phyloP scores from a whole-genome alignment of 2,888 invertebrate species.

The Halictus ligatus region DNA sequence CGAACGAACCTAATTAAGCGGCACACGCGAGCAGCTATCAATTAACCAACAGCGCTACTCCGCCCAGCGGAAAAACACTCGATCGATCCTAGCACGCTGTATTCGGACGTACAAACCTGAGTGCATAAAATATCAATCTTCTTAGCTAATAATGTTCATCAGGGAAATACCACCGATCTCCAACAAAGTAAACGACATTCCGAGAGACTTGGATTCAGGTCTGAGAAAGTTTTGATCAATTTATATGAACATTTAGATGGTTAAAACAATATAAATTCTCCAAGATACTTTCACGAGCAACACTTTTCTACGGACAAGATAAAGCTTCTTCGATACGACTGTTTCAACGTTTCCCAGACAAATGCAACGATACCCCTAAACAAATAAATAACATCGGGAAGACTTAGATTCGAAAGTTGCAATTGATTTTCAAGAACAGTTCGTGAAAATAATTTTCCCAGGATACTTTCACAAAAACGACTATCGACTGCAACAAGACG shows the following conservation, averaged over 20 bases:
- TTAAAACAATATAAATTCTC: not conserved
- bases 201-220: not conserved
- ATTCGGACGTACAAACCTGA: not conserved
- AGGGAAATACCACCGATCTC: not conserved
- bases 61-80: not conserved
- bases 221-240: not conserved
- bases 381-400: not conserved
- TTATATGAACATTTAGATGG: not conserved
- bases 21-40: not conserved
- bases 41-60: not conserved
- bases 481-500: not conserved
- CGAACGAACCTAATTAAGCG: not conserved
- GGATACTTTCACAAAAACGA: not conserved
- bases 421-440: not conserved
- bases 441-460: not conserved
- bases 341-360: not conserved
- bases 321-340: not conserved
- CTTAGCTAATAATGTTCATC: not conserved
- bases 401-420: not conserved
- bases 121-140: not conserved
- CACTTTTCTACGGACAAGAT: not conserved
- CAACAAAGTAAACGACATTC: not conserved
- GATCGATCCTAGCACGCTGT: not conserved
- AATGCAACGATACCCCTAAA: not conserved
- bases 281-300: not conserved